Evolutionary conservation across 2,888 invertebrate genomes (phyloP), one percentile per base, ranked within the genome.

Genomic region (Ceraclea dissimilis): DNA sequence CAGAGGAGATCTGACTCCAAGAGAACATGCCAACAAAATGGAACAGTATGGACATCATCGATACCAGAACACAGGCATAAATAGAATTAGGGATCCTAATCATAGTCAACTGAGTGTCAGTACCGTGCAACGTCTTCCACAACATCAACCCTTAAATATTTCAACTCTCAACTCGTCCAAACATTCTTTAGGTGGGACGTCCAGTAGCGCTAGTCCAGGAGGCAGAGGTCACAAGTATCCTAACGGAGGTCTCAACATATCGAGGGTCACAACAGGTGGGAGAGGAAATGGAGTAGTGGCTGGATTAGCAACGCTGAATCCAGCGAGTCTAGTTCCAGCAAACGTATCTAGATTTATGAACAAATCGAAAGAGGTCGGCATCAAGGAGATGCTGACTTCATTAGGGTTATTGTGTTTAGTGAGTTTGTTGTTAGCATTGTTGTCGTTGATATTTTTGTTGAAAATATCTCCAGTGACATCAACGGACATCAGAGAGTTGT

Each of bases 361-460:
- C 49, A 60, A 62, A n/a, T 58, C 59, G 44, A 57, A 58, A 43
- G 57, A 60, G 48, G 63, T 57, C 19, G 59, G 59, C 1, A 76
- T 76, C 1, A 77, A 78, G 65, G 92, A 92, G 72, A 90, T 90
- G 70, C 76, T 93, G 56, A 88, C 91, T 52, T 92, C 92, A 57
- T 75, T 94, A 62, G 93, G 91, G 19, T 73, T 94, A 49, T 73
- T 94, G 64, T 93, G 93, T 68, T 79, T 94, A 64, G 88, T 93
- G 64, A 92, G 93, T 57, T 74, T 94, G 50, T 75, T 94, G 51
- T 76, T 94, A 64, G 91, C 92, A 11, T 74, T 91, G 64, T 76
- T 94, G 57, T 91, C 93, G 51, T 73, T 94, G 62, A 84, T 93
- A 68, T 91, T 93, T 68, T 78, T 93, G 62, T 75, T 93, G 67